Evolutionary conservation across 2,113 vertebrate species (phyloP).

Genomic region (Nothoprocta pentlandii): DNA sequence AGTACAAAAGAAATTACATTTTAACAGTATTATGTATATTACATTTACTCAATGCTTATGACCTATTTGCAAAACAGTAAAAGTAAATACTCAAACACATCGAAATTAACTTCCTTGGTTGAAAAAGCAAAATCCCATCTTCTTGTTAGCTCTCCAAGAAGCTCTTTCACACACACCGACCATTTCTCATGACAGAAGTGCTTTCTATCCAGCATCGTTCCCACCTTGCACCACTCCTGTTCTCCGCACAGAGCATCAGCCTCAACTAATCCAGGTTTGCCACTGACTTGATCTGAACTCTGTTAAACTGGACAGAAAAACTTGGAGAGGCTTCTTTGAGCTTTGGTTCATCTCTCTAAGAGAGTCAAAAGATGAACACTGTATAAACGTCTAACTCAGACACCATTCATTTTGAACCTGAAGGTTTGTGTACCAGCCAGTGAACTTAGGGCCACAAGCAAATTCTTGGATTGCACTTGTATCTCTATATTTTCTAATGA

Average conservation of each 20-base stretch:
- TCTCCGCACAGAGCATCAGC: background rate
- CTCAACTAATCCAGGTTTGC: rapidly evolving
- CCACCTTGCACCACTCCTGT: background rate
- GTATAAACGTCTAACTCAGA: background rate
- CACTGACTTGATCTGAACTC: rapidly evolving
- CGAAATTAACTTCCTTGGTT: constrained; percentile 14
- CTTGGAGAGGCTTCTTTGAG: background rate
- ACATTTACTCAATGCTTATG: constrained; percentile 54
- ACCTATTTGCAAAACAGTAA: constrained; percentile 72
- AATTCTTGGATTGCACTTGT: background rate
- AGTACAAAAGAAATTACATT: constrained; percentile 70
- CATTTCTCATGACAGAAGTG: rapidly evolving
- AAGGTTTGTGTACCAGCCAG: background rate
- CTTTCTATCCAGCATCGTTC: rapidly evolving
- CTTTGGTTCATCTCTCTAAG: background rate
- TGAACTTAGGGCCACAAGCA: background rate
- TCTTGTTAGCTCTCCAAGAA: background rate
- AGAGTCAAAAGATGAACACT: background rate
- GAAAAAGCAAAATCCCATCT: background rate
- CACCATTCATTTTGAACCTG: background rate
- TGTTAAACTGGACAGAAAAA: background rate
- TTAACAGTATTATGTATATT: constrained; percentile 72
- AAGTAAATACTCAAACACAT: constrained; percentile 69
- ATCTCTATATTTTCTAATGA: background rate
- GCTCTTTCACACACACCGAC: background rate